Evolutionary conservation across 2,113 vertebrate species (phyloP).

Genomic region (Taurulus bubalis): DNA sequence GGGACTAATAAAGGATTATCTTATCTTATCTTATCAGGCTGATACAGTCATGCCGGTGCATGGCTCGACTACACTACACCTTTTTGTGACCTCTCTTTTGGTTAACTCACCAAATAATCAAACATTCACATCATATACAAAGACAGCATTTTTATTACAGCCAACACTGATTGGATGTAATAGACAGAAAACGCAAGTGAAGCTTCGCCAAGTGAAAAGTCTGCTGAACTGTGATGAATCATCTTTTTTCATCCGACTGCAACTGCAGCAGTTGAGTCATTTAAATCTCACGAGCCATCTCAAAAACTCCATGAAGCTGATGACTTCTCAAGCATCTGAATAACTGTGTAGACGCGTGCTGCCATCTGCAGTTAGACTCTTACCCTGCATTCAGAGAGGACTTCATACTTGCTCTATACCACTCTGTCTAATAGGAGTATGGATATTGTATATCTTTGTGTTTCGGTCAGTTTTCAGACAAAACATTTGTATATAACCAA

Average conservation of each 20-base stretch:
- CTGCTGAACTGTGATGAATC: not conserved
- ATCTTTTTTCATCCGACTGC: not conserved
- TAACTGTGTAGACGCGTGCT: not conserved
- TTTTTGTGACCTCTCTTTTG: not conserved
- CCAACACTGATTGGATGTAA: not conserved
- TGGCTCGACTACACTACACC: not conserved
- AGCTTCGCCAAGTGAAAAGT: not conserved
- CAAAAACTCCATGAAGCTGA: no score
- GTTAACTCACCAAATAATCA: not conserved
- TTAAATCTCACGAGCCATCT: not conserved
- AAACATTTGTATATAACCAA: no score
- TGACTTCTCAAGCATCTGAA: no score
- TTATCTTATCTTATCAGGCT: no score
- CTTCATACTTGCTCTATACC: no score
- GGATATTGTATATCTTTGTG: no score
- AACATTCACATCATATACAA: not conserved
- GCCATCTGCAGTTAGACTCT: constrained; percentile 5
- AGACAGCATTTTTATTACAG: not conserved
- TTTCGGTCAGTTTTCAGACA: no score
- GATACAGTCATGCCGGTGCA: not conserved
- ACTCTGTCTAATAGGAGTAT: no score
- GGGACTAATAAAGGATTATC: no score
- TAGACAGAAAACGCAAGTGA: not conserved
- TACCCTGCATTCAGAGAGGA: not conserved
- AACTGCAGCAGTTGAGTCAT: no score